These are phyloP conservation scores for Eristalis tenax DNA, from an alignment of 2,888 invertebrate species.

Conservation along the genomic window DNA sequence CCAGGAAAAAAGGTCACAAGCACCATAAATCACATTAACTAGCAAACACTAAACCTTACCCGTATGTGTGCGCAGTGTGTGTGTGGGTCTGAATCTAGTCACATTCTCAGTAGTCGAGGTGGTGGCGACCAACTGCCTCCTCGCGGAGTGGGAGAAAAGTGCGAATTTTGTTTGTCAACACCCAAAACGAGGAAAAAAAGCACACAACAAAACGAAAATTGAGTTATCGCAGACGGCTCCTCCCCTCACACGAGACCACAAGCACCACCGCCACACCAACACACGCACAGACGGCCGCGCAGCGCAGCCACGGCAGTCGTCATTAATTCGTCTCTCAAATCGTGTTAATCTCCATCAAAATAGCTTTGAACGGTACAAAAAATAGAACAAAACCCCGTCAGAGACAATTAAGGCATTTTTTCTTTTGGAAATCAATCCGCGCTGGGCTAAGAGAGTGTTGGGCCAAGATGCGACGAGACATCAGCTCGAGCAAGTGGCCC, in stretches of 20 bases:
- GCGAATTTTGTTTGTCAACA: constrained; percentile 58
- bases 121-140: constrained; percentile 1
- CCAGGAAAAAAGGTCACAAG: constrained; percentile 49
- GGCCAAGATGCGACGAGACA: constrained; percentile 8
- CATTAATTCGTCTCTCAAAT: constrained; percentile 37
- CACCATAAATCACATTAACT: constrained; percentile 58
- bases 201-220: constrained; percentile 23
- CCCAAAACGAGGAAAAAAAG: constrained; percentile 28
- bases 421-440: constrained; percentile 28
- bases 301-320: background rate
- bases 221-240: constrained; percentile 52
- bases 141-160: constrained; percentile 51
- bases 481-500: constrained; percentile 43
- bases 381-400: constrained; percentile 36
- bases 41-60: constrained; percentile 19
- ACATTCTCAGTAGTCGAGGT: background rate
- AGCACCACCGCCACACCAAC: background rate
- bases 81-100: background rate
- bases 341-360: constrained; percentile 48
- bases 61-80: background rate
- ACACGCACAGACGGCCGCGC: constrained; percentile 18
- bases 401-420: constrained; percentile 33
- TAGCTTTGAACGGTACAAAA: constrained; percentile 39
- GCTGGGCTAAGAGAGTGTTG: constrained; percentile 1
- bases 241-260: constrained; percentile 26